These are phyloP conservation scores for Neoarius graeffei DNA, from an alignment of 2,113 vertebrate genomes.

Conservation along the genomic window DNA sequence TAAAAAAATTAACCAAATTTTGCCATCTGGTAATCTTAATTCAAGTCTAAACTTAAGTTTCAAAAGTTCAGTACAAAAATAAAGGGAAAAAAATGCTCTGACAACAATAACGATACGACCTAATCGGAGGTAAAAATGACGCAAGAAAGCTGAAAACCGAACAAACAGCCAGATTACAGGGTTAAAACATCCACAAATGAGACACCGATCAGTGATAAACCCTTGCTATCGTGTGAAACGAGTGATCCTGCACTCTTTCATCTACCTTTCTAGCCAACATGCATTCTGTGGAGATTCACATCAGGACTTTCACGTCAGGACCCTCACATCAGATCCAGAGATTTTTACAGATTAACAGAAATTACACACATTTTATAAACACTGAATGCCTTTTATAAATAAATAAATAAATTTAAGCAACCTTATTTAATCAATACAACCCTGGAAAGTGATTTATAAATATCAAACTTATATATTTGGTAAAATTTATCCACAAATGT, in stretches of 20 bases:
- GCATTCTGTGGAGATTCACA: neutral
- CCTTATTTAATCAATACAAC: neutral
- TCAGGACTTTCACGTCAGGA: too few relatives aligned
- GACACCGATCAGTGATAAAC: neutral
- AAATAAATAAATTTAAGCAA: neutral
- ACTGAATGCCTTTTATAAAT: neutral
- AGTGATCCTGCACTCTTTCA: neutral
- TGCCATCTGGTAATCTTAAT: neutral
- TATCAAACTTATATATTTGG: neutral
- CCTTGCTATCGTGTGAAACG: neutral
- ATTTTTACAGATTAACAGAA: neutral
- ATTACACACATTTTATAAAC: neutral
- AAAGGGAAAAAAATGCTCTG: neutral
- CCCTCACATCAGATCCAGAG: neutral
- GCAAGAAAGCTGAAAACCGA: neutral
- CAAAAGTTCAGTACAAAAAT: neutral
- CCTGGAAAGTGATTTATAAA: neutral
- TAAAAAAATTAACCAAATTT: neutral
- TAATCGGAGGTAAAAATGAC: neutral
- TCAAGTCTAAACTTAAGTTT: neutral
- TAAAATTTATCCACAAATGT: neutral
- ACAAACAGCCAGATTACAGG: neutral
- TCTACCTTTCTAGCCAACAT: neutral
- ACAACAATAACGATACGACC: neutral
- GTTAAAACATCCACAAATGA: neutral